Evolutionary conservation across 2,888 invertebrate species (phyloP).

Genomic region (Noctuana brunneofusca): DNA sequence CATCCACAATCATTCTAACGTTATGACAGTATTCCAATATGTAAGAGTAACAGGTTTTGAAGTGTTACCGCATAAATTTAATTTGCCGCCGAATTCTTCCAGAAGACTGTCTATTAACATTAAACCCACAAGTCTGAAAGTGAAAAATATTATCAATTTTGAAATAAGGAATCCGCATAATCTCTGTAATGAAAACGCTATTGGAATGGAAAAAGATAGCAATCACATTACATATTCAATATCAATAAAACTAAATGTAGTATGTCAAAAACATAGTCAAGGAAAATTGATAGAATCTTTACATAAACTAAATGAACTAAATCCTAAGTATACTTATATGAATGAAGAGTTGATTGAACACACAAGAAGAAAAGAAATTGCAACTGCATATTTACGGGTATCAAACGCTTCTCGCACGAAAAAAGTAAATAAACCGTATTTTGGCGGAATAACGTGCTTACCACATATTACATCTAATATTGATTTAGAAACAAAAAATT

Average conservation of each 20-base stretch:
- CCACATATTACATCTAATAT: conserved; percentile 38
- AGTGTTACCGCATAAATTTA: conserved; percentile 63
- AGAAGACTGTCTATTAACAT: conserved; percentile 54
- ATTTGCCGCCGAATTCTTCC: conserved; percentile 63
- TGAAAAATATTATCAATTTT: conserved; percentile 54
- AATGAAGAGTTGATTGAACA: conserved; percentile 49
- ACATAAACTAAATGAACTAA: conserved; percentile 60
- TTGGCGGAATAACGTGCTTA: conserved; percentile 52
- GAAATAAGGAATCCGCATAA: conserved; percentile 61
- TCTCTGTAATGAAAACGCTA: conserved; percentile 38
- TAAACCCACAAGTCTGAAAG: conserved; percentile 59
- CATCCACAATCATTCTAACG: conserved; percentile 70
- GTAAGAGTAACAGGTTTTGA: conserved; percentile 62
- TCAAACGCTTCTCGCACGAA: conserved; percentile 46
- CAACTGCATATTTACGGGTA: conserved; percentile 50
- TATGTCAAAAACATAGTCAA: conserved; percentile 48
- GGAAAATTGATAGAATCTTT: conserved; percentile 56
- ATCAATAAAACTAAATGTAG: conserved; percentile 52
- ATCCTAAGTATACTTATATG: conserved; percentile 58
- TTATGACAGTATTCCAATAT: conserved; percentile 67
- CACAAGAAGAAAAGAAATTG: conserved; percentile 47
- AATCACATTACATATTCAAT: conserved; percentile 59
- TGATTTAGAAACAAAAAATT: conserved; percentile 41
- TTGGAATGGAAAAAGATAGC: conserved; percentile 39
- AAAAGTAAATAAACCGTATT: conserved; percentile 50